Evolutionary conservation across 2,797 vertebrate genomes (phyloP).

Genomic region (Xerus rutilus): DNA sequence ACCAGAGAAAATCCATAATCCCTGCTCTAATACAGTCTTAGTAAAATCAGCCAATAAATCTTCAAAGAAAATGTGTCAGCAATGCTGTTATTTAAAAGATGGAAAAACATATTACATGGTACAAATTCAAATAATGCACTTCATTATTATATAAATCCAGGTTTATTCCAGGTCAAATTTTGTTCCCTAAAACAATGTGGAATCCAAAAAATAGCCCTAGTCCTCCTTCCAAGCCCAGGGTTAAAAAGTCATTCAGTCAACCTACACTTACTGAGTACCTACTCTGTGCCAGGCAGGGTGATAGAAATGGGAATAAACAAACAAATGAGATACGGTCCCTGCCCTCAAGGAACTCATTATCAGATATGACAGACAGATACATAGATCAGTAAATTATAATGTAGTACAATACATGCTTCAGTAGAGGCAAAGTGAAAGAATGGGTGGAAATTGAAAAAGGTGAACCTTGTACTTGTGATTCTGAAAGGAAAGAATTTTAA

Average conservation of each 20-base stretch:
- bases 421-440: background rate
- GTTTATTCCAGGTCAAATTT: slow-evolving; percentile 43
- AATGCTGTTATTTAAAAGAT: slow-evolving; percentile 87
- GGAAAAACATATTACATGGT: slow-evolving; percentile 82
- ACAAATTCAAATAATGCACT: slow-evolving; percentile 39
- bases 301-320: background rate
- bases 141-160: slow-evolving; percentile 41
- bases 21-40: slow-evolving; percentile 86
- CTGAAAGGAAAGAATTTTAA: background rate
- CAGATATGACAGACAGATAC: background rate
- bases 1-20: slow-evolving; percentile 86
- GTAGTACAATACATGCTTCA: background rate
- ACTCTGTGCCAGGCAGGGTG: background rate
- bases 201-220: background rate
- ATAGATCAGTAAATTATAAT: background rate
- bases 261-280: background rate
- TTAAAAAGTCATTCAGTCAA: slow-evolving; percentile 15
- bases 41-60: slow-evolving; percentile 89
- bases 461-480: background rate
- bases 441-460: background rate
- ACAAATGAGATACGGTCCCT: background rate
- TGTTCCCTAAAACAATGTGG: background rate
- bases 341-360: background rate
- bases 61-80: slow-evolving; percentile 87
- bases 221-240: background rate